Evolutionary conservation across 2,888 invertebrate species (phyloP).

Genomic region (Sarcophaga rosellei): DNA sequence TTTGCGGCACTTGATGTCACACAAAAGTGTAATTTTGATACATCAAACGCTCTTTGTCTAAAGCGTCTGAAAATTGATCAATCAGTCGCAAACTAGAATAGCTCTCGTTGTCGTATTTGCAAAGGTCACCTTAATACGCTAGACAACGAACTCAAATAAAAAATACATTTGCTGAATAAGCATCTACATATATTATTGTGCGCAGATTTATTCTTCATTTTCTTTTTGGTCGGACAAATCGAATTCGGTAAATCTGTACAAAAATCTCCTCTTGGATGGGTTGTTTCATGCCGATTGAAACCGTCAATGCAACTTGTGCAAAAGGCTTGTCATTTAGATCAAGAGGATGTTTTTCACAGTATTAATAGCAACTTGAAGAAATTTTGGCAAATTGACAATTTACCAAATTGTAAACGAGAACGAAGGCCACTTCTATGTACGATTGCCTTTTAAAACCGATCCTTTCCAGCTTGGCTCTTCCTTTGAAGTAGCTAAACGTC

Average conservation of each 20-base stretch:
- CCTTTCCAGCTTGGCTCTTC: slow-evolving; percentile 37
- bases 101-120: neutral
- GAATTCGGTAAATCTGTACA: slow-evolving; percentile 23
- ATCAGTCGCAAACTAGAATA: neutral
- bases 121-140: neutral
- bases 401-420: neutral
- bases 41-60: slow-evolving; percentile 12
- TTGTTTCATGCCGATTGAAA: slow-evolving; percentile 15
- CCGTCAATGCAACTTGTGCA: no score
- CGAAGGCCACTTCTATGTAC: slow-evolving; percentile 8
- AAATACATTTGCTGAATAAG: no score
- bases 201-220: slow-evolving; percentile 36
- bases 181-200: slow-evolving; percentile 21
- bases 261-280: slow-evolving; percentile 44
- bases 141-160: neutral
- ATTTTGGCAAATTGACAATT: slow-evolving; percentile 39
- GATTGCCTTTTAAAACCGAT: slow-evolving; percentile 30
- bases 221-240: slow-evolving; percentile 34
- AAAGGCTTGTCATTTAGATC: neutral
- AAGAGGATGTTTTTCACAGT: no score
- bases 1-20: neutral
- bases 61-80: slow-evolving; percentile 16
- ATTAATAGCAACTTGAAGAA: neutral
- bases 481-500: slow-evolving; percentile 25
- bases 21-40: slow-evolving; percentile 17